Base-by-base conservation (phyloP, 2,113 vertebrate genomes). In the Isurus oxyrinchus region DNA sequence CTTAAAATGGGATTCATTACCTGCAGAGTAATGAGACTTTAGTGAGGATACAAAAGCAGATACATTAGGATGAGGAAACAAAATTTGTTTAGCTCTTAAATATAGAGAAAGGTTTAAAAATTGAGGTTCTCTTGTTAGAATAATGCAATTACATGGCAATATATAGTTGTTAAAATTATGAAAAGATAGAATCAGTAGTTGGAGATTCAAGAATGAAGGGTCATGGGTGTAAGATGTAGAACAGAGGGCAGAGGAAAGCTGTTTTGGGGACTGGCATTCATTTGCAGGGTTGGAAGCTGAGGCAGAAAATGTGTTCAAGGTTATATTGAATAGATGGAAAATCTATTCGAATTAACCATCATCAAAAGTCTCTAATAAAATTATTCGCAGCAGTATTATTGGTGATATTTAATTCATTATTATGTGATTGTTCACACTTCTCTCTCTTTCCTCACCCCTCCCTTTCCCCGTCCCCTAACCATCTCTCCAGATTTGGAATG, bases 401-500 rank as follows among this genome's bases (percentile, higher is more conserved):
- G 13, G 81, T 49, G 40, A 84, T 84, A 84, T 49, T 21, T 49
- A 84, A 44, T 21, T 44, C 40, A 21, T 5, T 44, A 84, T 84
- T 21, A 44, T 44, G 66, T 81, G 55, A 84, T 95, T 79, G 94
- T 96, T 27, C 44, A 76, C 23, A 91, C 96, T 27, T 96, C 53
- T n/a, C 27, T n/a, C 69, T 79, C 97, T 67, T n/a, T 96, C 1
- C 97, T 44, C 91, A 2, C 13, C 14, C 63, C 63, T 59, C 5
- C 57, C 63, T 16, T 2, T 16, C 63, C 63, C 57, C 57, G n/a
- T 6, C 57, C 63, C 44, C 1, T 49, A 49, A 7, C 13, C 35
- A 31, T 61, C n/a, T 14, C 1, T 59, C 76, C 96, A 99, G 99
- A 97, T 98, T 96, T 99, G 99, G 99, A 99, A 97, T 88, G 98